These are phyloP conservation scores for Drosophila neocordata DNA, from an alignment of 1,140 invertebrate species.

Conservation along the genomic window DNA sequence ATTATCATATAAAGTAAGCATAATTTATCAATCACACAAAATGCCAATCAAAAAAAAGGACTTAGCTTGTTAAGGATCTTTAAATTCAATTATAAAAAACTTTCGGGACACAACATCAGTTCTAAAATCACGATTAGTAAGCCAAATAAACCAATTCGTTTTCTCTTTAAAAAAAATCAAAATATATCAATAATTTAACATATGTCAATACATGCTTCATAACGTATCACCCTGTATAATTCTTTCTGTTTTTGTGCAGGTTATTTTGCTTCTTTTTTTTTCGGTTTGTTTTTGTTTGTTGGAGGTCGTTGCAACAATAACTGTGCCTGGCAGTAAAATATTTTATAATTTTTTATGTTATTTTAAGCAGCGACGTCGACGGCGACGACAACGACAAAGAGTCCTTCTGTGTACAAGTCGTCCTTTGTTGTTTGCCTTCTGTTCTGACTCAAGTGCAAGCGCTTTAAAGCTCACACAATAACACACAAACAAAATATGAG, in stretches of 20 bases:
- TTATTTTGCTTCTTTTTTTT: background rate
- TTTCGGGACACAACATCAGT: too few species aligned
- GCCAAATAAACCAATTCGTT: too few species aligned
- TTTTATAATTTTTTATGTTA: slow-evolving; percentile 73
- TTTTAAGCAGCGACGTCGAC: slow-evolving; percentile 42
- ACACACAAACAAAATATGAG: slow-evolving; percentile 36
- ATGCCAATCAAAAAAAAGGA: too few species aligned
- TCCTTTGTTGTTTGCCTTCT: slow-evolving; percentile 50
- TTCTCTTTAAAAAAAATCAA: too few species aligned
- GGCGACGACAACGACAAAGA: slow-evolving; percentile 7
- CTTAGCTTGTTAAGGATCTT: too few species aligned
- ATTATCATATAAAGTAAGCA: too few species aligned
- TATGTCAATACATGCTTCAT: too few species aligned
- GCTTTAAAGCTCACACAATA: slow-evolving; percentile 42
- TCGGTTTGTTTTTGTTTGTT: slow-evolving; percentile 1
- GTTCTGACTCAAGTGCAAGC: slow-evolving; percentile 55
- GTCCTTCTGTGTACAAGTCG: slow-evolving; percentile 29
- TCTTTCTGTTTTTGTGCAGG: background rate
- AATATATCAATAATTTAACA: too few species aligned
- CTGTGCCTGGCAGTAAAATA: slow-evolving; percentile 62
- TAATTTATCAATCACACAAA: too few species aligned
- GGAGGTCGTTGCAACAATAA: slow-evolving; percentile 58
- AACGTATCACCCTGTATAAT: background rate
- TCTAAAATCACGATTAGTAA: too few species aligned
- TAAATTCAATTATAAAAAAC: too few species aligned